Percentiles rank a stretch among this genome's conserved stretches.
Evolutionary conservation across 2,888 invertebrate genomes (phyloP).

Genomic region (Cataglyphis albicans): DNA sequence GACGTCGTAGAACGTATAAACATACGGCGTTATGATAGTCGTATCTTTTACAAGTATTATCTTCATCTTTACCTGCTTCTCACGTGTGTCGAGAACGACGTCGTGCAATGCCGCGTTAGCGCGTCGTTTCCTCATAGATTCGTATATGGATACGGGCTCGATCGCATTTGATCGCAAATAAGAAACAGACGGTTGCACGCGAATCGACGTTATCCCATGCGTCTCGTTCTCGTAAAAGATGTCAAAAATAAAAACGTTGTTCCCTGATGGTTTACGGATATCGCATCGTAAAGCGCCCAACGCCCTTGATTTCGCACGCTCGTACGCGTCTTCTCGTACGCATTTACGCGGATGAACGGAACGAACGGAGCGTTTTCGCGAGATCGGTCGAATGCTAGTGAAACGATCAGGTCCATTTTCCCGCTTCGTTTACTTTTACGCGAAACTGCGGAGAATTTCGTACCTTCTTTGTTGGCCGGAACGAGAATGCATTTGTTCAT

Average conservation of each 20-base stretch:
- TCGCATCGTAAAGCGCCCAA: slow-evolving; percentile 44
- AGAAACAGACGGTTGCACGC: slow-evolving; percentile 27
- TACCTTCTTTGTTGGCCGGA: slow-evolving; percentile 51
- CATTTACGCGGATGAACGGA: slow-evolving; percentile 39
- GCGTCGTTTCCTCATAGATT: slow-evolving; percentile 29
- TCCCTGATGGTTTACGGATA: slow-evolving; percentile 52
- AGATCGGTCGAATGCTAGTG: slow-evolving; percentile 48
- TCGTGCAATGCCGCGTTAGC: slow-evolving; percentile 35
- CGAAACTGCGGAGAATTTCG: slow-evolving; percentile 51
- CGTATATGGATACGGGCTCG: slow-evolving; percentile 10
- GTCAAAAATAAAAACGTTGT: background rate
- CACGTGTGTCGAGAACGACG: background rate
- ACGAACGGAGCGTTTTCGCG: slow-evolving; percentile 43
- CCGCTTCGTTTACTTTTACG: slow-evolving; percentile 73
- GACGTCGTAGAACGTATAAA: background rate
- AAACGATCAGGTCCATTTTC: slow-evolving; percentile 63
- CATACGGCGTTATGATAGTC: slow-evolving; percentile 1
- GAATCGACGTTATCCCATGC: slow-evolving; percentile 23
- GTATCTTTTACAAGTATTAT: slow-evolving; percentile 21
- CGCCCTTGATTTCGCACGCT: background rate
- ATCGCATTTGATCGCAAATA: slow-evolving; percentile 48
- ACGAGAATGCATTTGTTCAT: slow-evolving; percentile 51
- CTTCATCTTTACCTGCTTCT: slow-evolving; percentile 5
- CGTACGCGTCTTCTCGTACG: background rate
- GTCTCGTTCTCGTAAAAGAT: slow-evolving; percentile 33